phyloP scores from a whole-genome alignment of 2,113 vertebrate genomes.

The Hystrix cristata region DNA sequence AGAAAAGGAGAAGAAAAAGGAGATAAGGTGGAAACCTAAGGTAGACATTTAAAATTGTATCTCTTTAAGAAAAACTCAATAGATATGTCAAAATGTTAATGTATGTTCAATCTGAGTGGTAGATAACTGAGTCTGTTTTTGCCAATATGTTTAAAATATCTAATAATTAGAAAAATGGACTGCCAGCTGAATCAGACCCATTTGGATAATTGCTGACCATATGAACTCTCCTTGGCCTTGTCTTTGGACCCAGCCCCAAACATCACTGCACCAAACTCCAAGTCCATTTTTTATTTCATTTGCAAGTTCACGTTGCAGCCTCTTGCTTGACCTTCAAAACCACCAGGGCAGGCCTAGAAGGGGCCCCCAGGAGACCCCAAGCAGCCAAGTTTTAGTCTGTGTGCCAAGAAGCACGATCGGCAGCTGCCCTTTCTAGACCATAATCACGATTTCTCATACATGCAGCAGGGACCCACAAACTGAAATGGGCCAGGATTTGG shows the following conservation, averaged over 20 bases:
- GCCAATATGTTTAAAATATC: background rate
- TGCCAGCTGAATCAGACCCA: background rate
- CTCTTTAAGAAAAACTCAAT: background rate
- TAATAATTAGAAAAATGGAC: background rate
- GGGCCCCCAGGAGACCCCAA: background rate
- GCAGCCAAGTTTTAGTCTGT: constrained; percentile 21
- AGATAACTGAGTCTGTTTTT: background rate
- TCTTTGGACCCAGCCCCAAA: background rate
- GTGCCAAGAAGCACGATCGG: constrained; percentile 23
- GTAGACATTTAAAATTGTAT: background rate
- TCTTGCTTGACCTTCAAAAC: constrained; percentile 25
- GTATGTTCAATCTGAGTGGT: background rate
- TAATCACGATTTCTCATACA: constrained; percentile 8
- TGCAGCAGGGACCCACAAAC: constrained; percentile 36
- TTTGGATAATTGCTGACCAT: background rate
- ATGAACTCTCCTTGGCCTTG: background rate
- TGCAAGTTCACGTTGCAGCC: background rate
- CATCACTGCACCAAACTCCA: background rate
- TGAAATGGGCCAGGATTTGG: constrained; percentile 47
- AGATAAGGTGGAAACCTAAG: background rate
- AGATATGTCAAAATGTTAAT: background rate
- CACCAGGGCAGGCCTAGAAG: background rate
- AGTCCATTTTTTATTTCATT: constrained; percentile 10
- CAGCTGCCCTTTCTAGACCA: background rate
- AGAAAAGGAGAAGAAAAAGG: background rate